Evolutionary conservation across 2,113 vertebrate species (phyloP).

Genomic region (Antechinus flavipes): DNA sequence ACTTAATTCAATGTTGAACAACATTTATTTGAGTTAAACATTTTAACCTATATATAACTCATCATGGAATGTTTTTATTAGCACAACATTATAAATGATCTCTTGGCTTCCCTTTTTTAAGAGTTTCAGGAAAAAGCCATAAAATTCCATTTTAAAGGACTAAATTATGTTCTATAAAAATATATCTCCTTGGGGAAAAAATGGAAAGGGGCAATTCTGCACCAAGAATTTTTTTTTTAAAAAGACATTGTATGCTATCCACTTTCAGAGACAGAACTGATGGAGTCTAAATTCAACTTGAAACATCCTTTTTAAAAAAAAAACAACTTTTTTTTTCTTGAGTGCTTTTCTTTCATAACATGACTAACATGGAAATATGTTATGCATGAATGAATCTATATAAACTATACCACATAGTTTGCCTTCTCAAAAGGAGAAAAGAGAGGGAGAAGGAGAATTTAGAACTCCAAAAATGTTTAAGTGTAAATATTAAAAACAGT

Average conservation of each 20-base stretch:
- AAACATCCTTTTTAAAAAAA: conserved; percentile 27
- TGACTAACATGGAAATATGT: neutral
- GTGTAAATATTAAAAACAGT: neutral
- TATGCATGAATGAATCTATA: no score
- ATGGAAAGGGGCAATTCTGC: conserved; percentile 24
- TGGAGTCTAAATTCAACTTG: neutral
- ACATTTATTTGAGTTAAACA: neutral
- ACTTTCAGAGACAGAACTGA: conserved; percentile 7
- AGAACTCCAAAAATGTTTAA: neutral
- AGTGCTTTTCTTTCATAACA: neutral
- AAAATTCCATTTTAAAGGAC: conserved; percentile 3
- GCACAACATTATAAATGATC: conserved; percentile 3
- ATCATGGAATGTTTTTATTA: conserved; percentile 36
- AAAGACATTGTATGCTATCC: neutral
- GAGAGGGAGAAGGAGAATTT: neutral
- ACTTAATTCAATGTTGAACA: neutral
- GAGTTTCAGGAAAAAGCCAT: conserved; percentile 5
- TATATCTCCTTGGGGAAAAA: conserved; percentile 17
- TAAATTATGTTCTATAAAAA: conserved; percentile 21
- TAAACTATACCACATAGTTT: neutral
- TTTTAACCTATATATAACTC: conserved; percentile 22
- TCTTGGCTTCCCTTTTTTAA: conserved; percentile 15
- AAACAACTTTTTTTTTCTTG: neutral
- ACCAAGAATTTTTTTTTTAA: conserved; percentile 22
- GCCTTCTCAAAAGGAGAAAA: neutral